These are phyloP conservation scores for Diaprepes abbreviatus DNA, from an alignment of 2,888 invertebrate genomes.

Conservation along the genomic window DNA sequence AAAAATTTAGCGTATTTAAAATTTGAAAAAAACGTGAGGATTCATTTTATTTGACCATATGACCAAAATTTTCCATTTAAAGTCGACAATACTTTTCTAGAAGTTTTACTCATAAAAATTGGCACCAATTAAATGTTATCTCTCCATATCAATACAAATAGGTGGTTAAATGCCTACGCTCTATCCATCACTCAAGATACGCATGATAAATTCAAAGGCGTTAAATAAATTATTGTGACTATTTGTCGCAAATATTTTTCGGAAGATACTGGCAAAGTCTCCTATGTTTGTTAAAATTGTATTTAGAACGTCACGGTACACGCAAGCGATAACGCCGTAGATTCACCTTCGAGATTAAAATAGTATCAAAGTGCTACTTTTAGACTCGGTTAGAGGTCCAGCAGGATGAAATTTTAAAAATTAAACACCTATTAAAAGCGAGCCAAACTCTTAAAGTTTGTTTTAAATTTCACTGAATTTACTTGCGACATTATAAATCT, in stretches of 20 bases:
- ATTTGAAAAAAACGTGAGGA: no score
- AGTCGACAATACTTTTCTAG: background rate
- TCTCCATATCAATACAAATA: constrained; percentile 8
- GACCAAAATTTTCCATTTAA: background rate
- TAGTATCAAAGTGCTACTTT: constrained; percentile 32
- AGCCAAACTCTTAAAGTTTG: constrained; percentile 4
- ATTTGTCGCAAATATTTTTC: constrained; percentile 24
- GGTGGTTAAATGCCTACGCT: constrained; percentile 14
- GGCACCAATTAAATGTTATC: constrained; percentile 11
- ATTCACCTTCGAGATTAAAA: constrained; percentile 46
- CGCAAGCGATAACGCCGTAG: constrained; percentile 41
- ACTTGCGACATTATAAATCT: background rate
- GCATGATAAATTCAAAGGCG: constrained; percentile 17
- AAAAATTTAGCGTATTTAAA: no score
- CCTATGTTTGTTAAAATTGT: constrained; percentile 38
- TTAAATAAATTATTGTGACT: constrained; percentile 25
- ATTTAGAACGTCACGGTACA: constrained; percentile 37
- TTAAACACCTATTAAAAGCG: constrained; percentile 20
- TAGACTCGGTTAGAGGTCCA: constrained; percentile 37
- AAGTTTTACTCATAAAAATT: constrained; percentile 7
- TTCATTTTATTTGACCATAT: no score
- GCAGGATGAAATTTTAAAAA: constrained; percentile 26
- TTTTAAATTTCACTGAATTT: constrained; percentile 1
- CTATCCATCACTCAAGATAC: constrained; percentile 6
- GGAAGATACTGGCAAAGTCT: constrained; percentile 32